These are phyloP conservation scores for Catharus ustulatus DNA, from an alignment of 2,797 vertebrate species.

Conservation along the genomic window DNA sequence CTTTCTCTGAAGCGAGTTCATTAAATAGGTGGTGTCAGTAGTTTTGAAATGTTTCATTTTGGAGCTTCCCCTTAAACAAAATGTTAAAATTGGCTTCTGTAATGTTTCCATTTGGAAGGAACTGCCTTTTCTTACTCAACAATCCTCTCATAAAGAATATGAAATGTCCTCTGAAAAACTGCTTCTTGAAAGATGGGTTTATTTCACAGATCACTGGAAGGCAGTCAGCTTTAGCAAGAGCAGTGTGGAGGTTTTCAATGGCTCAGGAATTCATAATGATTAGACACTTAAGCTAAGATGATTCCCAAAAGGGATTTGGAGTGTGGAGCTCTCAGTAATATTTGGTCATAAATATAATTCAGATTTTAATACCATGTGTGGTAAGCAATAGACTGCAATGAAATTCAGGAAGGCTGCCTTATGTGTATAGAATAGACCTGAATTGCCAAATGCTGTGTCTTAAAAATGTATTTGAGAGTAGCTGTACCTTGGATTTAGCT, in stretches of 20 bases:
- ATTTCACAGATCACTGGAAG: slow-evolving; percentile 16
- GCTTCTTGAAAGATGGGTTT: background rate
- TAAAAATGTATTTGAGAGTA: slow-evolving; percentile 9
- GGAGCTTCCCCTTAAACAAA: background rate
- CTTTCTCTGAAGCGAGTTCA: background rate
- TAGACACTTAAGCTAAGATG: background rate
- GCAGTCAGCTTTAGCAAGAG: background rate
- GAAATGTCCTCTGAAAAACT: background rate
- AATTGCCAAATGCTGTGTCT: background rate
- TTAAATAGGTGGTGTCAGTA: background rate
- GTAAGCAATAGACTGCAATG: background rate
- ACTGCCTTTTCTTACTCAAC: background rate
- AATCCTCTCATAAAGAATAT: background rate
- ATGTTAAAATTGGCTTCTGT: background rate
- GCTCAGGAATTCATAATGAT: slow-evolving; percentile 20
- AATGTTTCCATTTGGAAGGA: background rate
- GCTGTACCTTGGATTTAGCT: slow-evolving; percentile 11
- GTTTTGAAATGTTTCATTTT: background rate
- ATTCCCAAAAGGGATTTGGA: slow-evolving; percentile 20
- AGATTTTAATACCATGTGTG: slow-evolving; percentile 35
- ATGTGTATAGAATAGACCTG: background rate
- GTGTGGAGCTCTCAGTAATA: background rate
- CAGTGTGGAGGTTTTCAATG: background rate
- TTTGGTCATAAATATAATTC: slow-evolving; percentile 27
- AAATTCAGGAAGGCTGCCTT: background rate